Conservation (phyloP, 2,113 vertebrate species). For the Phyllostomus hastatus region DNA sequence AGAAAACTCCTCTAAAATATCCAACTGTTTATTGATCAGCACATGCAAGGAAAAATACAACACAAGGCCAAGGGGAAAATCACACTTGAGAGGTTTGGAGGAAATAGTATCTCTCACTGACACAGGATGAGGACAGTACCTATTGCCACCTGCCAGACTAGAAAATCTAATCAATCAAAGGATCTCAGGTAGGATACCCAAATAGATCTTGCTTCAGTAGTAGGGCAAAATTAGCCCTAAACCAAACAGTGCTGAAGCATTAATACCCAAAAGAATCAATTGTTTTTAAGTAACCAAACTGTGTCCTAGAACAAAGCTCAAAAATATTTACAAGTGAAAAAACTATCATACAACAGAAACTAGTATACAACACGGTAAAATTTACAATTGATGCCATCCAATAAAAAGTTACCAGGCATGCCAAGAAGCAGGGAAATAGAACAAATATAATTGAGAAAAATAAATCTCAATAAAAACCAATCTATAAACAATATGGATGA, state of each 20-base stretch:
- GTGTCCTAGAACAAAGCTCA: not conserved
- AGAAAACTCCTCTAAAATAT: not conserved
- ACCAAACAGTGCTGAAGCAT: not conserved
- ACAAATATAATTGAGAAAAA: not conserved
- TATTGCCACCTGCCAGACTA: not conserved
- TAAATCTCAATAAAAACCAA: not conserved
- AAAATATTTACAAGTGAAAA: not conserved
- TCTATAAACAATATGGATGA: no score
- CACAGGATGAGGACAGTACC: not conserved
- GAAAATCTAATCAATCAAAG: not conserved
- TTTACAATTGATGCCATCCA: not conserved
- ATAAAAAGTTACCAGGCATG: not conserved
- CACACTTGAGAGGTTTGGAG: not conserved
- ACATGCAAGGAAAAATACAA: not conserved
- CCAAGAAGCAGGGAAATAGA: not conserved
- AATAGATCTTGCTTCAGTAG: not conserved
- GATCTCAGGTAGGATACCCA: not conserved
- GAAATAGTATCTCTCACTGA: not conserved
- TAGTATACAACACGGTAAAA: not conserved
- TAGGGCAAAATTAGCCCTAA: not conserved
- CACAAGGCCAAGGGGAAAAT: not conserved
- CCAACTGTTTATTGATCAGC: not conserved
- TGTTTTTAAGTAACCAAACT: not conserved
- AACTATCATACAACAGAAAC: not conserved
- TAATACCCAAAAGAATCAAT: not conserved